These are phyloP conservation scores for Merodon equestris DNA, from an alignment of 2,888 invertebrate species.

Conservation along the genomic window DNA sequence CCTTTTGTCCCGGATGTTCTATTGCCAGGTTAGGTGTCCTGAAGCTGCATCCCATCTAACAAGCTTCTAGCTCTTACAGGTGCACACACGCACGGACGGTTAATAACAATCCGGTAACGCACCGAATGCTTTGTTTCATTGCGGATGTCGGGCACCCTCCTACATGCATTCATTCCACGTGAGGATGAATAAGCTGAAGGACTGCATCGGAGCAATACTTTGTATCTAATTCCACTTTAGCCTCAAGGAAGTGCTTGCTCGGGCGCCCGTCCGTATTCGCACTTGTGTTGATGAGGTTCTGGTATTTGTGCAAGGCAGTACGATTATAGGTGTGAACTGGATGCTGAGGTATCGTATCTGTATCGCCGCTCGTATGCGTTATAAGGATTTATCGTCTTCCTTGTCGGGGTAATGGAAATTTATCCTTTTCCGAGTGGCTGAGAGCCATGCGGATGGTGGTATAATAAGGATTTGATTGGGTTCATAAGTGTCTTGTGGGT, in stretches of 20 bases:
- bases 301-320: too few species aligned
- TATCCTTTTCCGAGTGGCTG: conserved; percentile 34
- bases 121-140: conserved; percentile 28
- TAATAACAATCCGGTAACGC: conserved; percentile 11
- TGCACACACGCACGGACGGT: conserved; percentile 26
- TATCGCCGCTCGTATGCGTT: conserved; percentile 42
- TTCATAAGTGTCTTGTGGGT: too few species aligned
- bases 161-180: too few species aligned
- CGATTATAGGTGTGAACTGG: conserved; percentile 42
- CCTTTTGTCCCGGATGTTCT: conserved; percentile 46
- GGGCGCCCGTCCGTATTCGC: conserved; percentile 3
- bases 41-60: conserved; percentile 6
- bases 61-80: conserved; percentile 27
- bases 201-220: conserved; percentile 15
- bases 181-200: conserved; percentile 12
- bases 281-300: conserved; percentile 5
- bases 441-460: too few species aligned
- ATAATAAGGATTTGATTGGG: too few species aligned
- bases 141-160: conserved; percentile 18
- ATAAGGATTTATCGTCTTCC: conserved; percentile 45
- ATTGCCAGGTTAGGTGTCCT: conserved; percentile 14
- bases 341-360: conserved; percentile 27
- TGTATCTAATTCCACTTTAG: conserved; percentile 7
- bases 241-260: conserved; percentile 27
- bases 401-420: conserved; percentile 30